Conservation (phyloP, 2,113 vertebrate genomes). For the Sebastes fasciatus region DNA sequence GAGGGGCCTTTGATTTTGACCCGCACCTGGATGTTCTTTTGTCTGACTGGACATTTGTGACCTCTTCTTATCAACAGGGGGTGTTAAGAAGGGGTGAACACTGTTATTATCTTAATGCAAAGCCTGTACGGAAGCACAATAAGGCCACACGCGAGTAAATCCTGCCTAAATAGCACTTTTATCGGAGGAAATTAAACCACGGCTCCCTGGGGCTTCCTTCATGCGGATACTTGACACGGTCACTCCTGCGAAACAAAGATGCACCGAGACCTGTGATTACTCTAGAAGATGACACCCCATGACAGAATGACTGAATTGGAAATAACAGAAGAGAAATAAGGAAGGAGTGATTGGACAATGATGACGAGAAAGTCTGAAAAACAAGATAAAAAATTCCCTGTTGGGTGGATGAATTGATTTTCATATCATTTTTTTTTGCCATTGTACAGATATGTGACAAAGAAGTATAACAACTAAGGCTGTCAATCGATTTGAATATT, state of each 20-base stretch:
- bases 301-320: constrained; percentile 22
- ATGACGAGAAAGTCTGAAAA: neutral
- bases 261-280: constrained; percentile 55
- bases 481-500: no score
- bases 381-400: neutral
- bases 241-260: constrained; percentile 60
- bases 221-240: constrained; percentile 64
- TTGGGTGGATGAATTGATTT: neutral
- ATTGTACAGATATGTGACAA: no score
- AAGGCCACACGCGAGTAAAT: constrained; percentile 40
- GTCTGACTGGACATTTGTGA: constrained; percentile 39
- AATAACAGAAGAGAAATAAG: neutral
- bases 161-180: constrained; percentile 44
- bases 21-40: constrained; percentile 32
- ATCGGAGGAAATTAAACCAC: constrained; percentile 64
- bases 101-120: constrained; percentile 36
- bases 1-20: constrained; percentile 53
- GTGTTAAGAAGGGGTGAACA: constrained; percentile 24
- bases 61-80: constrained; percentile 38
- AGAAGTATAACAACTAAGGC: no score
- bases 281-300: constrained; percentile 44
- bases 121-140: constrained; percentile 30
- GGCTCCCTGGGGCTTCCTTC: constrained; percentile 46
- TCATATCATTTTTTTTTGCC: neutral
- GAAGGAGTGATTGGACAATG: neutral